Conservation (phyloP, 53 echinoderm and acorn worm genomes). For the Henricia sp. region DNA sequence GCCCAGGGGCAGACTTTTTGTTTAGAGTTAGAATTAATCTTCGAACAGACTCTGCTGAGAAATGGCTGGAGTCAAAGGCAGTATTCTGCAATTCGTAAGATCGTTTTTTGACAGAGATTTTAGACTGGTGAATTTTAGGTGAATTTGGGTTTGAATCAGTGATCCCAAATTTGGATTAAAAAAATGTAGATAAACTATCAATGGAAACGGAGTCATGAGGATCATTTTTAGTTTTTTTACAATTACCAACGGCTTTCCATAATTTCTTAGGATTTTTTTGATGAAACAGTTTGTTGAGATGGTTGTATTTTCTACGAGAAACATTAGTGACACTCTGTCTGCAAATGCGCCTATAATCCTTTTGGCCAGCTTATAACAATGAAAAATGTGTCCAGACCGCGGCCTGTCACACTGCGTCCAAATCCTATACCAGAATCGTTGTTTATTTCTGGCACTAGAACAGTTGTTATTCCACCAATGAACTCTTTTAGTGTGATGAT, state of each 20-base stretch:
- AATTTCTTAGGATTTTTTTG: conserved; percentile 17
- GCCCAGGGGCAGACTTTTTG: conserved; percentile 21
- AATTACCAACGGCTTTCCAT: conserved; percentile 7
- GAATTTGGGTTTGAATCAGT: not conserved
- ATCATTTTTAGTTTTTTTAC: not conserved
- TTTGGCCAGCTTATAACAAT: not conserved
- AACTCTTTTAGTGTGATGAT: conserved; percentile 2
- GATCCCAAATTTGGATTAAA: not conserved
- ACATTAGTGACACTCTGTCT: conserved; percentile 19
- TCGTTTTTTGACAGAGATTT: conserved; percentile 1
- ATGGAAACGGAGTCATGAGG: too few species aligned
- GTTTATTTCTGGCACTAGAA: not conserved
- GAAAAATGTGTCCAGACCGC: not conserved
- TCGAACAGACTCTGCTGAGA: not conserved
- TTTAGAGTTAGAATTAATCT: not conserved
- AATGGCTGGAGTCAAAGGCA: not conserved
- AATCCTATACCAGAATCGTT: not conserved
- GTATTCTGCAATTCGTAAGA: not conserved
- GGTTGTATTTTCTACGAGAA: conserved; percentile 22
- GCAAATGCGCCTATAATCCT: conserved; percentile 6
- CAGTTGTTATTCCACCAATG: conserved; percentile 7
- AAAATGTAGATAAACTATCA: too few species aligned
- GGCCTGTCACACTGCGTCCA: not conserved
- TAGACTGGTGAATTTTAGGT: conserved; percentile 3
- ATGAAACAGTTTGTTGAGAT: conserved; percentile 14